Base-by-base conservation (phyloP, 1,140 invertebrate genomes). In the Vanessa atalanta region DNA sequence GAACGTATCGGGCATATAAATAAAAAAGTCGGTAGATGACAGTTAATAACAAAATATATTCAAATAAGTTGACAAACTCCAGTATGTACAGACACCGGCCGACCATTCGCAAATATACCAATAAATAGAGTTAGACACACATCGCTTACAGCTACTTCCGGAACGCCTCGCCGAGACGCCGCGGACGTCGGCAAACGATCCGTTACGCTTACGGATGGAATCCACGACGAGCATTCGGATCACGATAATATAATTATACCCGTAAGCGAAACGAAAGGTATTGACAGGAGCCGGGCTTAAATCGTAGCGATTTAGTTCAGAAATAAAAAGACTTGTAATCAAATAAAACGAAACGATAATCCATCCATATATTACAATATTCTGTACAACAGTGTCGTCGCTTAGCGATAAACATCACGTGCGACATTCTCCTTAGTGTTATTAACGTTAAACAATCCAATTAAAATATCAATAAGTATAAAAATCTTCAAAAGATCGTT, bases 31-130 rank as follows among this genome's bases (percentile, higher is more conserved):
- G 37, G 6, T 9, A 37, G 15, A 65, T 60, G 74, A 69, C 70
- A 78, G 78, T 80, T 83, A 86, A 79, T 61, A 61, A 82, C 82
- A 83, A 85, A 82, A 85, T 83, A 83, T 86, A 86, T 84, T 83
- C 74, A 82, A 84, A 80, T 84, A 73, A 81, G 77, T 80, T 78
- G 78, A 79, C 77, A 80, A 82, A 82, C 79, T 85, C 81, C 81
- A 81, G 79, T 86, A 86, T 86, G 82, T 86, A 86, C 84, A 86
- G 68, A 86, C 80, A 86, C 47, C 73, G 63, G 73, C 77, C 82
- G 79, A 85, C 78, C 84, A 79, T 9, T 37, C 31, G 31, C 26
- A 61, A 15, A 61, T 80, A 82, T 81, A 84, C 75, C 77, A 84
- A 86, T 83, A 84, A 86, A 81, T 85, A 67, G 15, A 70, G 66